phyloP scores from a whole-genome alignment of 1,140 invertebrate species.

The Goniozus legneri region DNA sequence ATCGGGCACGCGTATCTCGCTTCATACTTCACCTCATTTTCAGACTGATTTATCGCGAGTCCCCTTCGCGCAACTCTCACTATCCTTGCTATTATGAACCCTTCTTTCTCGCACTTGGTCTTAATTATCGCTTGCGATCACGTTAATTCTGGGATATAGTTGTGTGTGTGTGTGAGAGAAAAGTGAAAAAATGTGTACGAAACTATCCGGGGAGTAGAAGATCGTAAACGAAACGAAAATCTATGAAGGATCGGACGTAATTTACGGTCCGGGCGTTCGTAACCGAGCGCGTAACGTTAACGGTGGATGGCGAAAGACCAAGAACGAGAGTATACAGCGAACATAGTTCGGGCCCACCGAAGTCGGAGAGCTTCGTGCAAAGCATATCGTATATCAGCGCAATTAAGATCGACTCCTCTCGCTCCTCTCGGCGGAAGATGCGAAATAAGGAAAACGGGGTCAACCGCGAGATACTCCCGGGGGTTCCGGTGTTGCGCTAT shows the following conservation, averaged over 20 bases:
- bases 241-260: conserved; percentile 18
- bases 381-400: conserved; percentile 25
- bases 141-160: too few relatives aligned
- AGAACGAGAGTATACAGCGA: conserved; percentile 14
- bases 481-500: conserved; percentile 3
- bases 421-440: conserved; percentile 5
- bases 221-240: neutral
- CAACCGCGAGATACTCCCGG: neutral
- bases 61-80: too few relatives aligned
- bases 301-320: conserved; percentile 17
- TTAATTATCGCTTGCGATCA: too few relatives aligned
- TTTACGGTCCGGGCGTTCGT: conserved; percentile 14
- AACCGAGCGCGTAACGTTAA: conserved; percentile 23
- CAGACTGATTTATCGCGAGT: too few relatives aligned
- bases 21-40: too few relatives aligned
- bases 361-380: neutral
- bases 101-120: too few relatives aligned
- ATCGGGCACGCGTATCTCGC: too few relatives aligned
- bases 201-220: neutral
- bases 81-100: too few relatives aligned
- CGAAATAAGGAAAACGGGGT: conserved; percentile 15
- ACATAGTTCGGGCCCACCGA: too few relatives aligned
- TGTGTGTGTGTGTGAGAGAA: too few relatives aligned
- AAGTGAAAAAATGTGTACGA: too few relatives aligned
- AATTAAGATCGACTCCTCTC: conserved; percentile 27